Conservation (phyloP, 2,113 vertebrate species). For the Mirza zaza region DNA sequence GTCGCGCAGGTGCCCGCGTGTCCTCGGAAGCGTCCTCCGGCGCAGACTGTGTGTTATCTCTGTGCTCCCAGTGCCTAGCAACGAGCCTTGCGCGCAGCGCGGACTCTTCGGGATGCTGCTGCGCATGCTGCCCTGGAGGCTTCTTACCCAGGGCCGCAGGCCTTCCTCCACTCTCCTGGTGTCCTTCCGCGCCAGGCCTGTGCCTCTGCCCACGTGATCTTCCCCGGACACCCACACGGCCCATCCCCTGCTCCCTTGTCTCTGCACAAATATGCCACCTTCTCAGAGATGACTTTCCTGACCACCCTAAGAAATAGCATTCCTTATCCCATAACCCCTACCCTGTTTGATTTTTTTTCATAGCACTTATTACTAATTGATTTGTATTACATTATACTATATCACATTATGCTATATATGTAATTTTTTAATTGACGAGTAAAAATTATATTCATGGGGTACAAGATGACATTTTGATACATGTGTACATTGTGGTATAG, state of each 20-base stretch:
- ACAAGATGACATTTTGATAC: neutral
- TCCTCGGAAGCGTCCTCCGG: neutral
- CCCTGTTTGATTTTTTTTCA: neutral
- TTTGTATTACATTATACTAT: neutral
- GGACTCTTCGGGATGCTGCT: neutral
- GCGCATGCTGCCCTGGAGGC: neutral
- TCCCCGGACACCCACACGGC: fast-evolving
- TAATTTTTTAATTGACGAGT: neutral
- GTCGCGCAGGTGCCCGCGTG: fast-evolving
- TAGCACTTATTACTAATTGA: neutral
- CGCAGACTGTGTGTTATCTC: fast-evolving
- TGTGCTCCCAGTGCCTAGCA: fast-evolving
- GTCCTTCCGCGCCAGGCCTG: neutral
- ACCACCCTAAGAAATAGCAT: neutral
- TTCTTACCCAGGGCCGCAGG: neutral
- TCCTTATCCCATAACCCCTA: neutral
- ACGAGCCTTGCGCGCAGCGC: neutral
- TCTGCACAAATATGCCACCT: neutral
- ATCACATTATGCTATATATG: neutral
- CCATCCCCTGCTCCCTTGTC: neutral
- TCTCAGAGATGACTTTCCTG: neutral
- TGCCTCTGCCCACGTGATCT: neutral
- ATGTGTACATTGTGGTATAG: neutral
- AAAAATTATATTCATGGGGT: neutral
- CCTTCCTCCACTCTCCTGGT: fast-evolving